Conservation (phyloP, 2,797 vertebrate species). For the Morelia viridis region DNA sequence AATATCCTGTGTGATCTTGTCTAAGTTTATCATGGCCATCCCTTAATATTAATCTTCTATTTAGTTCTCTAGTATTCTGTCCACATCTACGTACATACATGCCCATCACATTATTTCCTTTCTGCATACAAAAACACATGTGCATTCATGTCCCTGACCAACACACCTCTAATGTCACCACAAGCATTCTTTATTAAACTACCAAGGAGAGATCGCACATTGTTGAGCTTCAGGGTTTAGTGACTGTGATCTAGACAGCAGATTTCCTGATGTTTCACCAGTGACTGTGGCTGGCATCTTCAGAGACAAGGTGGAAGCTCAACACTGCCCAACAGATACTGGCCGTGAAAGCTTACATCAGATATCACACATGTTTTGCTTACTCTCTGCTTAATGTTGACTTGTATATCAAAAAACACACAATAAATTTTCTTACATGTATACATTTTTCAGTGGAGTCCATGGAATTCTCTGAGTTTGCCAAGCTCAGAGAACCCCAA, state of each 20-base stretch:
- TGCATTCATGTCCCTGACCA: too few species aligned
- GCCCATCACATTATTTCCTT: too few species aligned
- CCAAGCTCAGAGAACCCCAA: too few species aligned
- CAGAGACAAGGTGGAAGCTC: too few species aligned
- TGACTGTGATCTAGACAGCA: neutral
- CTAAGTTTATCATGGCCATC: neutral
- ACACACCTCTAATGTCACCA: too few species aligned
- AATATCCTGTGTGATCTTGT: neutral
- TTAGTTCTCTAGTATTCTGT: neutral
- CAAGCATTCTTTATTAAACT: neutral
- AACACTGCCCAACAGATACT: too few species aligned
- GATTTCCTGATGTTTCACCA: neutral
- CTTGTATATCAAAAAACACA: neutral
- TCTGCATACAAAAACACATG: too few species aligned
- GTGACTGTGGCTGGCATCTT: too few species aligned
- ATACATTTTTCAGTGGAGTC: neutral
- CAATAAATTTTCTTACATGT: neutral
- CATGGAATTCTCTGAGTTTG: too few species aligned
- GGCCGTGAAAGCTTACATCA: too few species aligned
- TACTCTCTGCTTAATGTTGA: neutral
- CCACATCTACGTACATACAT: neutral
- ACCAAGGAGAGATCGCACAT: neutral
- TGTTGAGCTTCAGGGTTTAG: neutral
- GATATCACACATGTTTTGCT: too few species aligned
- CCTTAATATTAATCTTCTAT: neutral